Evolutionary conservation across 2,888 invertebrate genomes (phyloP).

Genomic region (Dryobota labecula): DNA sequence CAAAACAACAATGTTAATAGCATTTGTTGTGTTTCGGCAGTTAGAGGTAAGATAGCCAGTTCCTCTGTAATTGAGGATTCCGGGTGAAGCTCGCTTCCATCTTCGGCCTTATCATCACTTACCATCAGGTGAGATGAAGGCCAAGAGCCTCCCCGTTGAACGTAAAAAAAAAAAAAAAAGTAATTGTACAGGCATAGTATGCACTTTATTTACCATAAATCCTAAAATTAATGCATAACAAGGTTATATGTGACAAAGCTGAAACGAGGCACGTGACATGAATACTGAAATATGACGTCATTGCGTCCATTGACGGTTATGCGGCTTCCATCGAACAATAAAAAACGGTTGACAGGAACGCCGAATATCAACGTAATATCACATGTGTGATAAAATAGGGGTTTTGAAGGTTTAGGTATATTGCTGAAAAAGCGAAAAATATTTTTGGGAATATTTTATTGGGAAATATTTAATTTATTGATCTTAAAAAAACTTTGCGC

Average conservation of each 20-base stretch:
- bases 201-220: background rate
- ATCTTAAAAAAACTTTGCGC: background rate
- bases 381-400: constrained; percentile 22
- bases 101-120: too few relatives aligned
- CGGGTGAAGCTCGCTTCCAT: too few relatives aligned
- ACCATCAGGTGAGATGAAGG: too few relatives aligned
- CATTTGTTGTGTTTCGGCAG: too few relatives aligned
- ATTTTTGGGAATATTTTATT: background rate
- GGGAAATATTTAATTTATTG: too few relatives aligned
- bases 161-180: too few relatives aligned
- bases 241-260: constrained; percentile 6
- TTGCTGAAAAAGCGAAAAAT: background rate
- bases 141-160: too few relatives aligned
- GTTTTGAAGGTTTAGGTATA: background rate
- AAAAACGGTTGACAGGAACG: background rate
- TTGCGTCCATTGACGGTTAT: constrained; percentile 8
- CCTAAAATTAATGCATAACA: constrained; percentile 4
- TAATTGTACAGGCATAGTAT: too few relatives aligned
- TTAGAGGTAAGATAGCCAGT: too few relatives aligned
- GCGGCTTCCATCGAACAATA: constrained; percentile 13
- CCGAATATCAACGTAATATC: background rate
- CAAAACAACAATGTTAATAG: too few relatives aligned
- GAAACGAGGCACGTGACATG: constrained; percentile 27
- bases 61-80: too few relatives aligned
- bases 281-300: constrained; percentile 36